Base-by-base conservation (phyloP, 2,113 vertebrate genomes). In the Onychostruthus taczanowskii region DNA sequence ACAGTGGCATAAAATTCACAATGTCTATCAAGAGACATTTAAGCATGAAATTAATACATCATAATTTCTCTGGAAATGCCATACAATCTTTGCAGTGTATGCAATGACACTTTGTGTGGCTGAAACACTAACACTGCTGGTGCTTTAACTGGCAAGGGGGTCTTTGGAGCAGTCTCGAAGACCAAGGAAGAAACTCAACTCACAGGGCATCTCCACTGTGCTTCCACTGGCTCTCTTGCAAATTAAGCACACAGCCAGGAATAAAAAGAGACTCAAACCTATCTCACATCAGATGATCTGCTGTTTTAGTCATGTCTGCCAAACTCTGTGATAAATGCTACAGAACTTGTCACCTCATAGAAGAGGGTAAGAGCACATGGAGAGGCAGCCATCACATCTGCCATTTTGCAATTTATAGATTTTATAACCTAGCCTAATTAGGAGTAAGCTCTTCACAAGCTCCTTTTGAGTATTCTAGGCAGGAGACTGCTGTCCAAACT, bases 241-340 rank as follows among this genome's bases (percentile, higher is more conserved):
- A 59, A 37, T 16, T 14, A 50, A 33, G 18, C 18, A 64, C 16
- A 2, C 9, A 69, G 50, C 5, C 37, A 43, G 35, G 21, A 78
- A 26, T 8, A 66, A n/a, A 31, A 5, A 30, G 4, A 17, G 28
- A 8, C 28, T 35, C 39, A 81, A 87, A 78, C 22, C 23, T 33
- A 14, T 30, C 39, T 3, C 0, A 1, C 43, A 72, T 23, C 13
- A 26, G 18, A 59, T 1, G 0, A 55, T 14, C 26, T 39, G 10
- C 27, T 78, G 27, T 39, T 89, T 11, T 7, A 67, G n/a, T 58
- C 22, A 64, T 1, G 4, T 18, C 56, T 64, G 27, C 68, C 28
- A 52, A 63, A 52, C 13, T n/a, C 44, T 44, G 12, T n/a, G 30
- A 35, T 26, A 43, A 59, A 93, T 13, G 5, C 37, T 73, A 44